Percentiles rank a stretch among this genome's conserved stretches.
These are phyloP conservation scores for Linnaemya tessellans DNA, from an alignment of 2,888 invertebrate genomes.

Conservation along the genomic window DNA sequence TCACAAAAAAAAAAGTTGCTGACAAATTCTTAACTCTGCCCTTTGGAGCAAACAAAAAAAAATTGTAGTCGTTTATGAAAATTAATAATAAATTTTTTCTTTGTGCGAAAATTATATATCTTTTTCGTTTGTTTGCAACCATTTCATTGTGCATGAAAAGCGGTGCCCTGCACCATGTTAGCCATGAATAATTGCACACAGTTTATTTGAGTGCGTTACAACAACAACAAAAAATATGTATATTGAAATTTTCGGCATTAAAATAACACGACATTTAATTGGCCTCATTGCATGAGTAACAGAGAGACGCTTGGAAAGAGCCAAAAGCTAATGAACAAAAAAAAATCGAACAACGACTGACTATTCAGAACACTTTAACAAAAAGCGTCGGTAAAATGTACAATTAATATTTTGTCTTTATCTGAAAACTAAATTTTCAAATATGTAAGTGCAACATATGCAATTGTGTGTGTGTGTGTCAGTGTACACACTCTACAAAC, in stretches of 20 bases:
- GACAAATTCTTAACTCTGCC: too few species aligned
- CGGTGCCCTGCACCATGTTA: background rate
- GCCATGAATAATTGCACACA: conserved; percentile 12
- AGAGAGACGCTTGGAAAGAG: conserved; percentile 8
- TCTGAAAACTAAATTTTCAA: conserved; percentile 20
- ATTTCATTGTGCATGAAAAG: background rate
- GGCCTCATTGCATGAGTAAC: conserved; percentile 69
- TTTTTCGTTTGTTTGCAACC: background rate
- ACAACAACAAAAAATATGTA: background rate
- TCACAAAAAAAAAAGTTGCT: too few species aligned
- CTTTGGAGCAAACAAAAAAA: background rate
- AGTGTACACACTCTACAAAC: background rate
- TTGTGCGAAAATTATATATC: background rate
- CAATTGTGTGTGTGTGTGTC: background rate
- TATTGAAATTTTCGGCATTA: background rate
- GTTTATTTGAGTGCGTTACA: conserved; percentile 23
- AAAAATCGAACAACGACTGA: conserved; percentile 16
- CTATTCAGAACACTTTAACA: conserved; percentile 31
- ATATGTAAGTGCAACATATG: background rate
- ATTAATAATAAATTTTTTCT: background rate
- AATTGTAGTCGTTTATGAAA: background rate
- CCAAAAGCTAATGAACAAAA: background rate
- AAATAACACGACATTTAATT: conserved; percentile 73
- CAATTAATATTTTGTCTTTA: conserved; percentile 48
- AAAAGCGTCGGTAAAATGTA: conserved; percentile 21